These are phyloP conservation scores for Glomeris maerens DNA, from an alignment of 1,140 invertebrate genomes.

Conservation along the genomic window DNA sequence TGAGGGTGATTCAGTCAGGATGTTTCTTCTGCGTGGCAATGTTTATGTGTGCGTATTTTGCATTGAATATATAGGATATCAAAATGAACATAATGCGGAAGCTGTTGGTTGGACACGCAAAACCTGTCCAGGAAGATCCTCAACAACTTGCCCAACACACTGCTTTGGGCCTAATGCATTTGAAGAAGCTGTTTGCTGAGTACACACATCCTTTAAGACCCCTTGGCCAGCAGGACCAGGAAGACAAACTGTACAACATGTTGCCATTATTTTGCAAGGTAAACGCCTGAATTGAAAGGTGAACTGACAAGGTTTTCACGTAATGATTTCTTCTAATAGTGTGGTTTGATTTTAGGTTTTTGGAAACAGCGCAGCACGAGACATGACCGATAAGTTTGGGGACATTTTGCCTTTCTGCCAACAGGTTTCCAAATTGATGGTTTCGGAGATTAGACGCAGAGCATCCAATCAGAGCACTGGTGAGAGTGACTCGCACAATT, in stretches of 20 bases:
- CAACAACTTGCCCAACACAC: constrained; percentile 17
- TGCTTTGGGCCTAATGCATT: constrained; percentile 73
- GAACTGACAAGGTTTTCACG: too few species aligned
- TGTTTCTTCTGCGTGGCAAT: too few species aligned
- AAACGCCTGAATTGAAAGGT: constrained; percentile 22
- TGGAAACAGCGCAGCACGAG: constrained; percentile 68
- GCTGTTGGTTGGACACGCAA: constrained; percentile 16
- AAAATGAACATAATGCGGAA: constrained; percentile 23
- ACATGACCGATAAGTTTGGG: constrained; percentile 91
- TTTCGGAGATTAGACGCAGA: constrained; percentile 78
- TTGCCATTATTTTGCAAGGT: constrained; percentile 96
- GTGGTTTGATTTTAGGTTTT: constrained; percentile 51
- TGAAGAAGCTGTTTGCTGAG: constrained; percentile 90
- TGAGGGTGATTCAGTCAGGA: too few species aligned
- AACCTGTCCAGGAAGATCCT: not conserved
- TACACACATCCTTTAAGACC: constrained; percentile 72
- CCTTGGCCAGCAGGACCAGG: constrained; percentile 63
- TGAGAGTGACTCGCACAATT: too few species aligned
- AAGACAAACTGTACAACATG: constrained; percentile 95
- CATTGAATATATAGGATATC: too few species aligned
- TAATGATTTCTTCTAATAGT: not conserved
- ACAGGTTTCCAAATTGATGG: constrained; percentile 87
- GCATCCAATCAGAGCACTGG: constrained; percentile 86
- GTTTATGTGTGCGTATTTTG: too few species aligned
- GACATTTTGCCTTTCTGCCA: constrained; percentile 84